Percentiles rank a stretch among this genome's conserved stretches.
These are phyloP conservation scores for Peromyscus leucopus DNA, from an alignment of 2,113 vertebrate species.

Conservation along the genomic window DNA sequence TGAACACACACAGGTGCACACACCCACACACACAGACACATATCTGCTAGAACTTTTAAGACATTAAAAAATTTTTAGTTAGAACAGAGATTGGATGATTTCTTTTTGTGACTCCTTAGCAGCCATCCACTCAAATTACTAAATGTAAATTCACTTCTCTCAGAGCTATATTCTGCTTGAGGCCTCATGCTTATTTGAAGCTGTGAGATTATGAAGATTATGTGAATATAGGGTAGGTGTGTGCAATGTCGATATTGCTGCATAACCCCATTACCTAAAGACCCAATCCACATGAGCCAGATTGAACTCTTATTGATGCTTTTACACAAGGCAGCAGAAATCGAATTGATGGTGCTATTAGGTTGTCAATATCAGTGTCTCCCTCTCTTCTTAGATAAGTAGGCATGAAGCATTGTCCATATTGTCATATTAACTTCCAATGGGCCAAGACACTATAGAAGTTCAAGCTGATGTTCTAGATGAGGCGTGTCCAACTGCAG, in stretches of 20 bases:
- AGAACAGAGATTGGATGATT: not conserved
- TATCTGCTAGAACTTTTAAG: constrained; percentile 48
- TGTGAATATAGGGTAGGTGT: constrained; percentile 61
- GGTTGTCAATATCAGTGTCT: constrained; percentile 79
- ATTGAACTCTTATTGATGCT: constrained; percentile 78
- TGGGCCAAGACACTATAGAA: constrained; percentile 4
- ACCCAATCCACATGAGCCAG: constrained; percentile 60
- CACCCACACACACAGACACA: not conserved
- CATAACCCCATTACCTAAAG: constrained; percentile 77
- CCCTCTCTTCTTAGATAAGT: constrained; percentile 69
- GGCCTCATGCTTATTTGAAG: constrained; percentile 41
- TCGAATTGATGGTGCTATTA: constrained; percentile 79
- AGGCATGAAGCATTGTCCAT: constrained; percentile 52
- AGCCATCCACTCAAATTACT: not conserved
- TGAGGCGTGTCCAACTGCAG: not conserved
- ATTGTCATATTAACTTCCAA: constrained; percentile 51
- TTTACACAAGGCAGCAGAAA: constrained; percentile 79
- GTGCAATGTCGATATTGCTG: constrained; percentile 16
- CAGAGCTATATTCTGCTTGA: constrained; percentile 50
- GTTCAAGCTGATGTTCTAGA: not conserved
- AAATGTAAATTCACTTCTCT: constrained; percentile 56
- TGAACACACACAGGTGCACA: not conserved
- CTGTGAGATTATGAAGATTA: constrained; percentile 53
- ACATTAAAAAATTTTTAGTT: constrained; percentile 33
- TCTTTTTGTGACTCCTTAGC: not conserved